Evolutionary conservation across 2,113 vertebrate species (phyloP), one percentile per base, ranked within the genome.

Genomic region (Paratilapia polleni): DNA sequence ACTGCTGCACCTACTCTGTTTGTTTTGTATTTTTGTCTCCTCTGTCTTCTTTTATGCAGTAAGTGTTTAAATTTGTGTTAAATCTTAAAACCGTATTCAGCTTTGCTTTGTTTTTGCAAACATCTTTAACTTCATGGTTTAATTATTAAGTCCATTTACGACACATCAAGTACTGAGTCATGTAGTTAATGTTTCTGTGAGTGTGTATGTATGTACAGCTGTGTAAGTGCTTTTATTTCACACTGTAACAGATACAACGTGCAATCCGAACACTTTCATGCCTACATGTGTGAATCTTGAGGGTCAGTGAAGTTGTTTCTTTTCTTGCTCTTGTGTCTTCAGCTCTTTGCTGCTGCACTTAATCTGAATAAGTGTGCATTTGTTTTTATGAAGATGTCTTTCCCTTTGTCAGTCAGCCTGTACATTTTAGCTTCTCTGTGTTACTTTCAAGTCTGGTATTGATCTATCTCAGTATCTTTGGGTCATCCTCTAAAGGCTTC

Each of bases 81-180:
- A 36, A 59, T 24, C 14, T 24, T 38, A 47, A 60, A 26, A 24
- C 2, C 4, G 6, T 15, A 4, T 14, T 54, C 11, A 36, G 14
- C 6, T 5, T 19, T 4, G 1, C 49, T 43, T 57, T 12, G 11
- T 41, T 80, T 17, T 24, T 13, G 1, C 15, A 1, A 10, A 38
- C 17, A 10, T 47, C 2, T 49, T 74, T 5, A 70, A 49, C 49
- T 74, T 75, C 19, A 41, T 14, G 62, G 87, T 81, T 83, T 90
- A 89, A 89, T 81, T 49, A 89, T 92, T 93, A 90, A 64, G 74
- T 19, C 3, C 14, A 0, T 91, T 91, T 78, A 90, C 3, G 1
- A 43, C 41, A 22, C 41, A 5, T 34, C 19, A 19, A 1, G 4
- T 41, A 2, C 13, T 1, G 84, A 26, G 81, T 82, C 62, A 63